phyloP scores from a whole-genome alignment of 2,888 invertebrate genomes.

The Eupithecia centaureata region DNA sequence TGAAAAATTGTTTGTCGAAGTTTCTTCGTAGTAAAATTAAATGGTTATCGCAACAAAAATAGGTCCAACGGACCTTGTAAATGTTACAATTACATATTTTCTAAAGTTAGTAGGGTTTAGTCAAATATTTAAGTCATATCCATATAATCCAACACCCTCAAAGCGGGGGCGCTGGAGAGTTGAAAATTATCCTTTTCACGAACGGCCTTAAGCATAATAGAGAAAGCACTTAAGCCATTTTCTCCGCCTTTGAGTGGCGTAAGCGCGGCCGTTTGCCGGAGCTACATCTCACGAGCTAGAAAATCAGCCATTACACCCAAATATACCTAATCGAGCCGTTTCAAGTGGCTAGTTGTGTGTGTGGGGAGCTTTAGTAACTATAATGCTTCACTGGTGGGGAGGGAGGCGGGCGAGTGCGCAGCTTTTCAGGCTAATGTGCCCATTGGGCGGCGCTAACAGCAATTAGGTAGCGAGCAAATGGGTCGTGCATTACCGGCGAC shows the following conservation, averaged over 20 bases:
- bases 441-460: constrained; percentile 81
- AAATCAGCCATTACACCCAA: constrained; percentile 80
- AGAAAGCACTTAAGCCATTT: constrained; percentile 85
- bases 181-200: constrained; percentile 84
- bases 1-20: too few species aligned
- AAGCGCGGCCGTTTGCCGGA: constrained; percentile 80
- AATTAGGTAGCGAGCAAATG: constrained; percentile 81
- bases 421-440: constrained; percentile 75
- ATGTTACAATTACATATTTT: background rate
- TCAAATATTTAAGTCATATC: constrained; percentile 51
- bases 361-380: too few species aligned
- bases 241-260: constrained; percentile 84
- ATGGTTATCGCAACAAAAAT: background rate
- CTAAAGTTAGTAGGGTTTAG: background rate
- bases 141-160: constrained; percentile 56
- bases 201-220: constrained; percentile 84
- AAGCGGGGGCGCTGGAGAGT: constrained; percentile 76
- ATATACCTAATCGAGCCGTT: constrained; percentile 65
- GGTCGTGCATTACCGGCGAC: constrained; percentile 81
- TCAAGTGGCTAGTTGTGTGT: constrained; percentile 55
- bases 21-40: background rate
- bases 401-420: constrained; percentile 60
- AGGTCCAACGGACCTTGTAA: background rate
- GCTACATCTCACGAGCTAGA: constrained; percentile 81
- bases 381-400: too few species aligned